Evolutionary conservation across 2,113 vertebrate genomes (phyloP).

Genomic region (Oreochromis aureus): DNA sequence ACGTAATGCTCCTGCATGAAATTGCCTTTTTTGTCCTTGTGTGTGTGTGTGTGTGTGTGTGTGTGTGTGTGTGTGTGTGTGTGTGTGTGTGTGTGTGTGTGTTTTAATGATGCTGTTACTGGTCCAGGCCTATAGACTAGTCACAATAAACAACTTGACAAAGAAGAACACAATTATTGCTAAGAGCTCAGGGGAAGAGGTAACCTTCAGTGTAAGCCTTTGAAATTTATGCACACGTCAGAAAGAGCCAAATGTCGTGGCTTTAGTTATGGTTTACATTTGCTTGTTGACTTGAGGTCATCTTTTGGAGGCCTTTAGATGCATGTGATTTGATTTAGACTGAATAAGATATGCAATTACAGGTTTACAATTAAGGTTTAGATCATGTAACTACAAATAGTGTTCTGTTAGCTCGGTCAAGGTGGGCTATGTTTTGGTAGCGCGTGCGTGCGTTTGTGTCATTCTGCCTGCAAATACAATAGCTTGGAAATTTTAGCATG

Average conservation of each 20-base stretch:
- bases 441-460: fast-evolving
- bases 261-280: neutral
- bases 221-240: neutral
- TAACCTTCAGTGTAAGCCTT: neutral
- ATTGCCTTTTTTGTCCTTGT: neutral
- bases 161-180: neutral
- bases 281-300: neutral
- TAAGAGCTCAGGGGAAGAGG: neutral
- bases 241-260: neutral
- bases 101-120: neutral
- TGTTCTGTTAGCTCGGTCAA: neutral
- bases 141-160: neutral
- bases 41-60: neutral
- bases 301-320: neutral
- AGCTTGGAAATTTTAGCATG: neutral
- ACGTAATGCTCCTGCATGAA: neutral
- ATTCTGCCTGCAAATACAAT: neutral
- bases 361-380: neutral
- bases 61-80: neutral
- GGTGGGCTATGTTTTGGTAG: neutral
- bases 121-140: neutral
- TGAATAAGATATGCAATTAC: neutral
- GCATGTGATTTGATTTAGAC: neutral
- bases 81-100: neutral
- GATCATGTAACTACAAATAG: neutral